Base-by-base conservation (phyloP, 2,888 invertebrate species). In the Caenorhabditis becei region DNA sequence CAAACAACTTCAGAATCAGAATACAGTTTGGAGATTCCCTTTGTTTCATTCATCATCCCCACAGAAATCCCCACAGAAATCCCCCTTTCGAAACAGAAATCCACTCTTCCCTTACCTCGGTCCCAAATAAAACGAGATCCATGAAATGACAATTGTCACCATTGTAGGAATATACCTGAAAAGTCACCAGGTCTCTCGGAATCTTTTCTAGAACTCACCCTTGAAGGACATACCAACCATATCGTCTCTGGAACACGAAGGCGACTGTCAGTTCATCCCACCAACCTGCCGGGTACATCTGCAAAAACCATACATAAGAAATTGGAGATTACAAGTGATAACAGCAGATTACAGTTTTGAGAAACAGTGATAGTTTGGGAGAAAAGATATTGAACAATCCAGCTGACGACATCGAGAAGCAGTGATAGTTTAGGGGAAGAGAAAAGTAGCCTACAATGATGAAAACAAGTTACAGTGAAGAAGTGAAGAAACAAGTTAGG, bases 181-280 rank as follows among this genome's bases (percentile, higher is more conserved):
- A 54, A 23, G 1, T 18, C 5, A 18, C 41, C 35, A 35, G 35
- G 10, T 8, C 35, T 18, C 14, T 18, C 10, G 51, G 20, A 51
- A n/a, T n/a, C n/a, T n/a, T n/a, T n/a, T n/a, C n/a, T n/a, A n/a
- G n/a, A 1, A 61, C 49, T 65, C 7, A 66, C 58, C 88, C 90
- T 61, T 91, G 91, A n/a, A 91, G 80, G 18, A 91, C 87, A 83
- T 91, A 91, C 91, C 91, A 91, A 7, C 91, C 91, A 77, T 89
- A 91, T 24, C 90, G 81, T 47, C 91, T 83, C 69, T 89, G 86
- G 79, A 91, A 91, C 14, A 90, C 88, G 72, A 91, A 91, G 0
- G 87, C 84, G 0, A 91, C 90, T 0, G 90, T 90, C 67, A 91
- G 77, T 71, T 91, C 91, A 74, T 91, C 91, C 91, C 91, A 91